Percentiles rank a stretch among this genome's conserved stretches.
Conservation (phyloP, 2,797 vertebrate genomes). For the Hydrophis major region DNA sequence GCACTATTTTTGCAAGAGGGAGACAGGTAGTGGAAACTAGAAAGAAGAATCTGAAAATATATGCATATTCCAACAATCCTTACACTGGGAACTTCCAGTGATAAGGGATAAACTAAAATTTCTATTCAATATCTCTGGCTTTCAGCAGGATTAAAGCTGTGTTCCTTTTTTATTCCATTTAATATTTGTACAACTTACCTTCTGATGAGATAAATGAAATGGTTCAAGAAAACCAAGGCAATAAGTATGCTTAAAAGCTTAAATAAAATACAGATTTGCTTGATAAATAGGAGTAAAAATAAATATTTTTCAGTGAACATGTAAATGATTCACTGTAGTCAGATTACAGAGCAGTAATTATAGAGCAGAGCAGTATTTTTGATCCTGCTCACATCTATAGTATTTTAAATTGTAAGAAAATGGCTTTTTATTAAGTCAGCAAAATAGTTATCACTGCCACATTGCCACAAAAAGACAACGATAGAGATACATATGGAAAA, state of each 20-base stretch:
- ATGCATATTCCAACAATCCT: not conserved
- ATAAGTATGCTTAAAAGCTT: constrained; percentile 11
- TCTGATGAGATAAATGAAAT: not conserved
- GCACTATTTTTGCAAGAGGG: not conserved
- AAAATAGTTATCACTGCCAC: constrained; percentile 29
- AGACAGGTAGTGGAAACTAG: not conserved
- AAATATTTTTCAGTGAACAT: not conserved
- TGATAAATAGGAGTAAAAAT: constrained; percentile 11
- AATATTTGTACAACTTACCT: not conserved
- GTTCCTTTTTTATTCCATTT: not conserved
- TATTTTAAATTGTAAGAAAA: constrained; percentile 30
- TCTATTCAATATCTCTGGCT: not conserved
- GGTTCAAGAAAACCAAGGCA: not conserved
- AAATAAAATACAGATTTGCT: constrained; percentile 5
- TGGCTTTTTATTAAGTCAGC: constrained; percentile 10
- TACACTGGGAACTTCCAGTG: not conserved
- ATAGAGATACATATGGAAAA: constrained; percentile 27
- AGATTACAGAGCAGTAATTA: not conserved
- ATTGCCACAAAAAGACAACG: constrained; percentile 37
- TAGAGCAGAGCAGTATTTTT: not conserved
- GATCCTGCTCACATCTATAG: not conserved
- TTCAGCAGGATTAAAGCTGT: not conserved
- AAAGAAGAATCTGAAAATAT: not conserved
- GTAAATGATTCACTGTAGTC: not conserved
- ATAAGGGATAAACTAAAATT: not conserved